phyloP scores from a whole-genome alignment of 2,113 vertebrate species.

The Xerus inauris region DNA sequence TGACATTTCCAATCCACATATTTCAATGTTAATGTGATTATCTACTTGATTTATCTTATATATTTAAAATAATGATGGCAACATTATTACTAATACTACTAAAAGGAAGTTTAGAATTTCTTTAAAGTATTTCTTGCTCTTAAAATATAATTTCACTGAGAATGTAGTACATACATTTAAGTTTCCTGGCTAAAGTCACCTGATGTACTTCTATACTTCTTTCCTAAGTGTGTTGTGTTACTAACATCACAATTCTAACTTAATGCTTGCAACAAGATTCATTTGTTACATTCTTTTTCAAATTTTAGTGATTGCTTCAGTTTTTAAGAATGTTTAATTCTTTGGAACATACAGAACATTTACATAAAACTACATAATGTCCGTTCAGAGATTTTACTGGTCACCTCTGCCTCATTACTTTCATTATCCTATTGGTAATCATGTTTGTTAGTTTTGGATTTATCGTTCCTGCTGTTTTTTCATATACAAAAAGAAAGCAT shows the following conservation, averaged over 20 bases:
- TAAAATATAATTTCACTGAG: neutral
- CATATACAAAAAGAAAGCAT: neutral
- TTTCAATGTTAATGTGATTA: neutral
- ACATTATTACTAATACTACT: neutral
- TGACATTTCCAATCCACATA: neutral
- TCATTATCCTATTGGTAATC: neutral
- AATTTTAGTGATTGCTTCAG: neutral
- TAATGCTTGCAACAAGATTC: neutral
- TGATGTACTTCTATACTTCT: neutral
- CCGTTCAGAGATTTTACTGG: neutral
- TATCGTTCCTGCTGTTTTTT: neutral
- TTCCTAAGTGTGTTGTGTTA: neutral
- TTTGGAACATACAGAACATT: neutral
- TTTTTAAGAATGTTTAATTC: neutral
- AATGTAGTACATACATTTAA: neutral
- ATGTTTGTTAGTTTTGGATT: neutral
- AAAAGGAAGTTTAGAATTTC: neutral
- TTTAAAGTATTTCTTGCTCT: neutral
- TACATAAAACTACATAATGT: neutral
- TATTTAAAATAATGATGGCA: neutral
- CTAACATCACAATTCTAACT: neutral
- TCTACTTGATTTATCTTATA: neutral
- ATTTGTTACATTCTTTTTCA: neutral
- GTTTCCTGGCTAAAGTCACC: neutral
- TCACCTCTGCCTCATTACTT: neutral